These are phyloP conservation scores for Apolygus lucorum DNA, from an alignment of 1,140 invertebrate species.

Conservation along the genomic window DNA sequence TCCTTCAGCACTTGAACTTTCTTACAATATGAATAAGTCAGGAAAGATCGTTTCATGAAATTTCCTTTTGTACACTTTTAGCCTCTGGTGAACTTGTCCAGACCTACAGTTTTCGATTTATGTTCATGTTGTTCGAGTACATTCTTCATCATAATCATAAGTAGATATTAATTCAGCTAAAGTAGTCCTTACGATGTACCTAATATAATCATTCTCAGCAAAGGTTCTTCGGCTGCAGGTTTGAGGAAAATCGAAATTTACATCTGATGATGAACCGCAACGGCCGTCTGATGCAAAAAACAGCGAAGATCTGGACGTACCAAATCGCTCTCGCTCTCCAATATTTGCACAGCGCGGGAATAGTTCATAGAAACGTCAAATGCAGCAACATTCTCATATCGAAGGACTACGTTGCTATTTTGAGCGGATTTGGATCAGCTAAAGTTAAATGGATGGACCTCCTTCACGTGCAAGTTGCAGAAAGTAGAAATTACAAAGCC, in stretches of 20 bases:
- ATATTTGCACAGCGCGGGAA: constrained; percentile 72
- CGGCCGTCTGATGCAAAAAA: constrained; percentile 51
- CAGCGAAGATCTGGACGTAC: constrained; percentile 62
- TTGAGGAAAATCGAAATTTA: neutral
- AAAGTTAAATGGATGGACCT: neutral
- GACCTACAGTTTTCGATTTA: too few relatives aligned
- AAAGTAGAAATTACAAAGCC: neutral
- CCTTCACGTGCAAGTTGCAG: neutral
- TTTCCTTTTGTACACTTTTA: too few relatives aligned
- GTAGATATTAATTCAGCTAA: too few relatives aligned
- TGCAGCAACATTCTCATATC: constrained; percentile 84
- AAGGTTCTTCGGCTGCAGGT: too few relatives aligned
- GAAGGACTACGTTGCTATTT: constrained; percentile 58
- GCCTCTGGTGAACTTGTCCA: too few relatives aligned
- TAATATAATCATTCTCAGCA: too few relatives aligned
- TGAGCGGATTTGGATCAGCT: constrained; percentile 83
- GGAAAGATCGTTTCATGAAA: too few relatives aligned
- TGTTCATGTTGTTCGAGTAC: too few relatives aligned
- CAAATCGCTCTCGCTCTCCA: constrained; percentile 73
- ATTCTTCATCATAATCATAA: too few relatives aligned
- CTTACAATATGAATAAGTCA: too few relatives aligned
- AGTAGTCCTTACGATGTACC: too few relatives aligned
- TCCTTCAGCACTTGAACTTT: too few relatives aligned
- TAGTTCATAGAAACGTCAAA: constrained; percentile 78
- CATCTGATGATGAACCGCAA: constrained; percentile 31